Evolutionary conservation across 2,888 invertebrate genomes (phyloP), one percentile per base, ranked within the genome.

Genomic region (Ophion ventricosus): DNA sequence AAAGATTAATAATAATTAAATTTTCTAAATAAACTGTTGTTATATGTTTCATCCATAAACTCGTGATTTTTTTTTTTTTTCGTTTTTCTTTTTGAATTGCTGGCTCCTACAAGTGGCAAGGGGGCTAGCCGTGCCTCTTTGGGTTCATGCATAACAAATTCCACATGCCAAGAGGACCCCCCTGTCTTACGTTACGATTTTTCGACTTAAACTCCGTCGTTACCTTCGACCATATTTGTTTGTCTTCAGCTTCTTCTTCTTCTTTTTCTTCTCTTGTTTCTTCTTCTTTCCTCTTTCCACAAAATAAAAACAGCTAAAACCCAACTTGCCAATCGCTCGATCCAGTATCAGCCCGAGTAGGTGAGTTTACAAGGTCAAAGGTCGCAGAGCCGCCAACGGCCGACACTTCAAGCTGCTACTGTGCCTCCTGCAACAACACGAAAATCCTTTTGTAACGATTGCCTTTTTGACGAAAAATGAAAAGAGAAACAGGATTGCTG

Each of bases 21-120:
- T 87, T 88, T 88, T 89, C 91, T 91, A 92, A 91, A 91, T 91
- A 88, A 92, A 92, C 88, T 87, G 88, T 88, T 89, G 86, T 89
- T 87, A 90, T 63, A 89, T 95, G 94, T 89, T 95, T 95, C 95
- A 11, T 94, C 49, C 93, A 49, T 94, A 93, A 85, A 94, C 94
- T 61, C 94, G 94, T 35, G 95, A 93, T 89, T 79, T 80, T 86
- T 79, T 67, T 86, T 86, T 67, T 67, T 61, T 70, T 81, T 77
- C 69, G 40, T 82, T 80, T 75, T 69, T 72, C 66, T 66, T 76
- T 85, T 84, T 84, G 56, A 82, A 86, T 86, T 81, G 86, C 82
- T 87, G 84, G 86, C 81, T 86, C 79, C 83, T 84, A 88, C 82
- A 86, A 87, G 87, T 88, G 89, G 90, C 92, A 91, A 91, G 90